Conservation (phyloP, 2,888 invertebrate species). For the Caenorhabditis sulstoni region DNA sequence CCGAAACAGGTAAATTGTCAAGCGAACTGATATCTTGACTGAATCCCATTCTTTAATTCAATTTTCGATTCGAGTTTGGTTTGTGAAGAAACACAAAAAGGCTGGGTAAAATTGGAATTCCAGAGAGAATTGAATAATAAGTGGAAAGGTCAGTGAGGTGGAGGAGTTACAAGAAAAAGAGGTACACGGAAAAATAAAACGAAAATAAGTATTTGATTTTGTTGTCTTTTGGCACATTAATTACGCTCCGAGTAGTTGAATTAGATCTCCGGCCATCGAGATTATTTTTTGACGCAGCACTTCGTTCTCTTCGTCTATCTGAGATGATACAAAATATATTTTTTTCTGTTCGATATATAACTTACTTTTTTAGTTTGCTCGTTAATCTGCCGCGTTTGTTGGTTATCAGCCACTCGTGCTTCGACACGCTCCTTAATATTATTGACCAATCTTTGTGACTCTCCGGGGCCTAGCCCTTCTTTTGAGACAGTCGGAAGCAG, state of each 20-base stretch:
- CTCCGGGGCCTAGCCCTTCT: conserved; percentile 5
- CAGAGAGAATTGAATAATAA: background rate
- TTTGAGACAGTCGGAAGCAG: conserved; percentile 18
- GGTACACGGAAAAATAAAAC: background rate
- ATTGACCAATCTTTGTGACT: conserved; percentile 7
- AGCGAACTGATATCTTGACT: conserved; percentile 21
- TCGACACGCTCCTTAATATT: conserved; percentile 18
- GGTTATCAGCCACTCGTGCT: conserved; percentile 20
- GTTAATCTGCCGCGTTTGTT: background rate
- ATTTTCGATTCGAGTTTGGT: background rate
- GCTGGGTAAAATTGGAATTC: background rate
- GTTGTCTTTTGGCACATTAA: background rate
- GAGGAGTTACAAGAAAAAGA: background rate
- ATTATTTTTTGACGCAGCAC: background rate
- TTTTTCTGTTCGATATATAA: too few species aligned
- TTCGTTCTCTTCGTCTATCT: conserved; percentile 8
- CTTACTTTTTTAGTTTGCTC: background rate
- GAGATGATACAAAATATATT: background rate
- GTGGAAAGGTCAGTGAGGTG: background rate
- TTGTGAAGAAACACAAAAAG: background rate
- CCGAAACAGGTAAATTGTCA: conserved; percentile 41
- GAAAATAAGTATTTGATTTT: too few species aligned
- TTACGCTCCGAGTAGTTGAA: conserved; percentile 2
- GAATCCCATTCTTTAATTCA: conserved; percentile 36
- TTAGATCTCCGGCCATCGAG: background rate